phyloP scores from a whole-genome alignment of 1,140 invertebrate species.

The Orius insidiosus region DNA sequence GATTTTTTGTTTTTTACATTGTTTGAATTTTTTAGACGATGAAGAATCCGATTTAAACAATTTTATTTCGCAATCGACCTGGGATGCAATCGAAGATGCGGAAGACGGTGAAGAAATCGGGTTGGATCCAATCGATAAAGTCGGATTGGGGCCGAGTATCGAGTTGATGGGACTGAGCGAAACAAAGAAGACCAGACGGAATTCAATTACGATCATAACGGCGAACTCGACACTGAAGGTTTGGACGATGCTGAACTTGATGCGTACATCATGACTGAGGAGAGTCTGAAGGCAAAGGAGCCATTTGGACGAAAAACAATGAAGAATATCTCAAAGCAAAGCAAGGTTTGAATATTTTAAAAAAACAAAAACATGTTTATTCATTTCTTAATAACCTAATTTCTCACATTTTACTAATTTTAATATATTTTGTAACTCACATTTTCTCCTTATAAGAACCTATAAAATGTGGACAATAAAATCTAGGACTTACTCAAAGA shows the following conservation, averaged over 20 bases:
- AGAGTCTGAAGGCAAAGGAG: constrained; percentile 61
- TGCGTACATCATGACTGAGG: constrained; percentile 68
- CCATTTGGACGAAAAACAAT: constrained; percentile 70
- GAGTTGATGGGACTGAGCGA: constrained; percentile 13
- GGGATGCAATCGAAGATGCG: constrained; percentile 32
- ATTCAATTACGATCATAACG: constrained; percentile 20
- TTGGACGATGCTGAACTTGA: constrained; percentile 80
- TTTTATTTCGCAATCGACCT: constrained; percentile 39
- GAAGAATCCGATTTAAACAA: constrained; percentile 31
- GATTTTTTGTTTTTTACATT: constrained; percentile 1
- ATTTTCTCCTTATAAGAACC: no score
- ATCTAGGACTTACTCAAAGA: no score
- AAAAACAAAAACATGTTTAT: no score
- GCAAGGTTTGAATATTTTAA: no score
- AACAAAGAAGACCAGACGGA: constrained; percentile 18
- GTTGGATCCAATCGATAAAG: not conserved
- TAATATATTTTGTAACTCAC: no score
- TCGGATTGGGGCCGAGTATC: constrained; percentile 13
- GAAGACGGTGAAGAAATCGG: constrained; percentile 20
- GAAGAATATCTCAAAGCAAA: constrained; percentile 64
- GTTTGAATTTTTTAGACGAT: constrained; percentile 12
- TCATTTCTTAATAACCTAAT: no score
- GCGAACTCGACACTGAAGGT: constrained; percentile 59
- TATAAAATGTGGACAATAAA: no score
- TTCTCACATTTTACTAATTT: no score